Base-by-base conservation (phyloP, 2,113 vertebrate species). In the Mobula hypostoma region DNA sequence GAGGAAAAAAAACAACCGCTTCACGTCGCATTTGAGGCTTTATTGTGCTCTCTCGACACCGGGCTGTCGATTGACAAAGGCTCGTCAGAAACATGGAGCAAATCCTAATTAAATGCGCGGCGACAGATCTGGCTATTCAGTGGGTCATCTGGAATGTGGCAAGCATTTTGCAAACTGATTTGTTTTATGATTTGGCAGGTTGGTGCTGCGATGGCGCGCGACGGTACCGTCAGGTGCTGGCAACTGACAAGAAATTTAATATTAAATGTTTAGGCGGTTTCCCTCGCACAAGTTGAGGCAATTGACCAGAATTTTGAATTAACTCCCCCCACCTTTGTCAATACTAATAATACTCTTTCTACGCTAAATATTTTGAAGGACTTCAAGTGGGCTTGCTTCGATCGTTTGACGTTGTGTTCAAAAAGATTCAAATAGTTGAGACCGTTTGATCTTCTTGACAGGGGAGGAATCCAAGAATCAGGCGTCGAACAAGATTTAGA, bases 151-250 rank as follows among this genome's bases (percentile, higher is more conserved):
- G 97, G 97, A 96, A 95, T 19, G 29, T 95, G 40, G 96, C 97
- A 0, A 95, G 97, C 1, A 95, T 96, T 12, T 63, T 97, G 79
- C 96, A 92, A 78, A 97, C 97, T 7, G 97, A 98, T 95, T 97
- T 96, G 96, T 97, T 98, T 94, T 97, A 97, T 87, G 97, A 98
- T 66, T 94, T 97, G 61, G 97, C 97, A 95, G 97, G 97, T 98
- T 97, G 95, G 94, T 80, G 5, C 4, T 66, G 17, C 77, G 63
- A 21, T 24, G 66, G 74, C 21, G 63, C 36, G 2, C 5, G 17
- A 17, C 0, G n/a, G 19, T 2, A 17, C 15, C 79, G 27, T 94
- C 15, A n/a, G 56, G 24, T 32, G 7, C 17, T 8, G 40, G 29
- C 17, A 19, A 2, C 40, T 7, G n/a, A 72, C 19, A 32, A 78